These are phyloP conservation scores for Bostrychus sinensis DNA, from an alignment of 2,113 vertebrate genomes.

Conservation along the genomic window DNA sequence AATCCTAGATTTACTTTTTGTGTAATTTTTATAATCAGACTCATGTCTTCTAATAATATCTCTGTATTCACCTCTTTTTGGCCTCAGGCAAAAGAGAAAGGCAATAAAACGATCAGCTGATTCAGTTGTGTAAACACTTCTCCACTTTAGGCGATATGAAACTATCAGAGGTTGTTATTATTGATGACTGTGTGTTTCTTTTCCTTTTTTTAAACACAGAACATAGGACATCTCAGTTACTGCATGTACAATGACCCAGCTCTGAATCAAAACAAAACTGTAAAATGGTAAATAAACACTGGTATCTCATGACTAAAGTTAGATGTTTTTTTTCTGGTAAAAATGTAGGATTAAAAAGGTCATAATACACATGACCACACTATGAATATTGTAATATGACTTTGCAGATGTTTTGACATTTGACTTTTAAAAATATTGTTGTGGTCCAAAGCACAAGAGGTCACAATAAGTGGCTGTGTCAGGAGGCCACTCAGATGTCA, in stretches of 20 bases:
- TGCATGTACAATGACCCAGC: neutral
- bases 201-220: neutral
- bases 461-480: neutral
- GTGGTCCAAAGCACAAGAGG: neutral
- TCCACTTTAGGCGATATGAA: neutral
- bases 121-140: constrained; percentile 8
- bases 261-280: neutral
- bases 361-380: constrained; percentile 32
- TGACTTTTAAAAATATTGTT: neutral
- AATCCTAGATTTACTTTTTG: no score
- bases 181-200: neutral
- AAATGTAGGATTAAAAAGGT: constrained; percentile 19
- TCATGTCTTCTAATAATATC: constrained; percentile 1
- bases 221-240: neutral
- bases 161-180: neutral
- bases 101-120: constrained; percentile 13
- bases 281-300: constrained; percentile 8
- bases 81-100: constrained; percentile 3
- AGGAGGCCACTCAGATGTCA: neutral
- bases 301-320: constrained; percentile 36
- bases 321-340: constrained; percentile 12
- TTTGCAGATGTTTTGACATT: constrained; percentile 3
- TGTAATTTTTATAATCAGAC: no score
- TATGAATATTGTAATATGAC: constrained; percentile 25
- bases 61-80: neutral